Conservation (phyloP, 2,797 vertebrate genomes). For the Crypturellus tataupa region DNA sequence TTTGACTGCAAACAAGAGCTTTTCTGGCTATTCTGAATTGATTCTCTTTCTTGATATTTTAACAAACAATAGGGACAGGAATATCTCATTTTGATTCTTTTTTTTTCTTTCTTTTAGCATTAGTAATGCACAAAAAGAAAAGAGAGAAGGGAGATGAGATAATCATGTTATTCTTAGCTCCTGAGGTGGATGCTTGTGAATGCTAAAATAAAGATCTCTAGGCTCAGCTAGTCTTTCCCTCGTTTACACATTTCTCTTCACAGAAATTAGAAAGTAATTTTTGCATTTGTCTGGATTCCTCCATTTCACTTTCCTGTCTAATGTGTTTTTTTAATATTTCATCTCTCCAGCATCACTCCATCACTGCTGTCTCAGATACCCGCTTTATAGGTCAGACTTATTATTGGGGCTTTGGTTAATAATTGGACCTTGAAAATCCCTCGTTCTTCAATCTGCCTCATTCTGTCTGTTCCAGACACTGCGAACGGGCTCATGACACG, state of each 20-base stretch:
- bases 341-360: background rate
- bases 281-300: background rate
- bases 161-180: slow-evolving; percentile 36
- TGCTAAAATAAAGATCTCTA: background rate
- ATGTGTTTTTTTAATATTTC: background rate
- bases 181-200: slow-evolving; percentile 9
- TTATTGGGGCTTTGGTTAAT: background rate
- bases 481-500: background rate
- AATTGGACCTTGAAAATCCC: background rate
- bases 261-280: slow-evolving; percentile 29
- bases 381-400: background rate
- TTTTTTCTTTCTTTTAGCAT: slow-evolving; percentile 35
- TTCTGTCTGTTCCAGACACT: background rate
- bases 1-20: background rate
- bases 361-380: background rate
- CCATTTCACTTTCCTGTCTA: slow-evolving; percentile 1
- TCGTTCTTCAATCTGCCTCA: background rate
- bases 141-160: slow-evolving; percentile 53
- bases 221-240: slow-evolving; percentile 5
- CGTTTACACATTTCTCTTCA: slow-evolving; percentile 24
- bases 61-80: background rate
- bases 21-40: background rate
- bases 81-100: slow-evolving; percentile 27
- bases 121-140: slow-evolving; percentile 34
- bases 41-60: slow-evolving; percentile 15